phyloP scores from a whole-genome alignment of 2,113 vertebrate species.

The Acrocephalus kingi region DNA sequence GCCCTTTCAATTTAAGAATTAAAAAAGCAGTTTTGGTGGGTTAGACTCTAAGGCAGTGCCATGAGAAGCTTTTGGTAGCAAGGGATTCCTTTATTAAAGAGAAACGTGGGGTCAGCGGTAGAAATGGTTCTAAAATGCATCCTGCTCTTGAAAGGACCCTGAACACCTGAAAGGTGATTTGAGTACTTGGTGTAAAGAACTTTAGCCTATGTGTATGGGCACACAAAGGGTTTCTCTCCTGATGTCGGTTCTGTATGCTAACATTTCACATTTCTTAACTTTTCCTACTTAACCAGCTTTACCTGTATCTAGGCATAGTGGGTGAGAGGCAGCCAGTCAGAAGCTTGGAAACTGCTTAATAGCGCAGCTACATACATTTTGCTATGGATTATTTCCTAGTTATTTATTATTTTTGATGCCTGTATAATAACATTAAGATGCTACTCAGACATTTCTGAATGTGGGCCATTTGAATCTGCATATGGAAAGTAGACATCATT shows the following conservation, averaged over 20 bases:
- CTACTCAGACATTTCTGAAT: not conserved
- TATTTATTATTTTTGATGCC: not conserved
- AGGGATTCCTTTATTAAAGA: not conserved
- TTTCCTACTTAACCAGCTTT: not conserved
- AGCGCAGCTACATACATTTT: not conserved
- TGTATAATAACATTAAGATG: not conserved
- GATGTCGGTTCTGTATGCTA: not conserved
- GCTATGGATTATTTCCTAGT: not conserved
- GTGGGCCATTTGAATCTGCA: not conserved
- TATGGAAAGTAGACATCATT: not conserved
- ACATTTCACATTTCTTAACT: not conserved
- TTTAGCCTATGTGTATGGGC: fast-evolving
- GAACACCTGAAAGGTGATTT: not conserved
- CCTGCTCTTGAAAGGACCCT: not conserved
- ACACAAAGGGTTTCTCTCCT: not conserved
- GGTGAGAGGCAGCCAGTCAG: not conserved
- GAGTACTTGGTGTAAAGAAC: not conserved
- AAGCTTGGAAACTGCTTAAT: not conserved
- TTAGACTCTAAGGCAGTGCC: not conserved
- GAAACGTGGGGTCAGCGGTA: not conserved
- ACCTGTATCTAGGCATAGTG: not conserved
- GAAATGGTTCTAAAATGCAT: not conserved
- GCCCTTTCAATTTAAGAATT: not conserved
- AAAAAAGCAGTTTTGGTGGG: not conserved
- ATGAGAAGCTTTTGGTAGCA: not conserved